Evolutionary conservation across 2,113 vertebrate genomes (phyloP).

Genomic region (Siphamia tubifer): DNA sequence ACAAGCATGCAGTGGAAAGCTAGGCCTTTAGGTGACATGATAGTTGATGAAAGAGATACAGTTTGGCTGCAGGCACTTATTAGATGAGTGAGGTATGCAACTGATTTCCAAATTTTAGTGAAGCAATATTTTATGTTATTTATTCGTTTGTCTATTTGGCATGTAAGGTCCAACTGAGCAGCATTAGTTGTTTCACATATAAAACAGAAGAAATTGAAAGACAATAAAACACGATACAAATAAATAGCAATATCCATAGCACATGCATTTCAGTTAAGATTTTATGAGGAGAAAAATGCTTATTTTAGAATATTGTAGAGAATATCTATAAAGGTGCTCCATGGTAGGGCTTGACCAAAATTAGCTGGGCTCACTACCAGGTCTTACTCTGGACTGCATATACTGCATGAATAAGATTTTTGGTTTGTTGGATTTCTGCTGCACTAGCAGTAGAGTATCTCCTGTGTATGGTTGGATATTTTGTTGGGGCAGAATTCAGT

Average conservation of each 20-base stretch:
- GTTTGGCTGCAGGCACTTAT: background rate
- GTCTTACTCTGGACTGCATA: background rate
- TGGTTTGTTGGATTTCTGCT: conserved; percentile 11
- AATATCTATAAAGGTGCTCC: too few species aligned
- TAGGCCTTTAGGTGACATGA: conserved; percentile 12
- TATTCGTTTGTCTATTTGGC: too few species aligned
- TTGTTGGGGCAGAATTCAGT: conserved; percentile 38
- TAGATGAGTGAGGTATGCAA: background rate
- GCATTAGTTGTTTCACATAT: too few species aligned
- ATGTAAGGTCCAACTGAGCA: too few species aligned
- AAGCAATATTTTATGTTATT: too few species aligned
- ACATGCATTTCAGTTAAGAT: too few species aligned
- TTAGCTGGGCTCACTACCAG: background rate
- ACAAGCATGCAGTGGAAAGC: background rate
- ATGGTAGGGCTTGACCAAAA: background rate
- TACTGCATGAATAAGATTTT: background rate
- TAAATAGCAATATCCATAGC: too few species aligned
- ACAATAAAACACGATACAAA: too few species aligned
- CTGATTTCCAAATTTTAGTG: background rate
- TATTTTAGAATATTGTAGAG: too few species aligned
- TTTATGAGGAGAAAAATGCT: too few species aligned
- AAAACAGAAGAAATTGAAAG: too few species aligned
- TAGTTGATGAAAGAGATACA: background rate
- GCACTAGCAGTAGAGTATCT: conserved; percentile 26
- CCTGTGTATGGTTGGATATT: conserved; percentile 30